Conservation (phyloP, 2,113 vertebrate species). For the Macheiramphus alcinus region DNA sequence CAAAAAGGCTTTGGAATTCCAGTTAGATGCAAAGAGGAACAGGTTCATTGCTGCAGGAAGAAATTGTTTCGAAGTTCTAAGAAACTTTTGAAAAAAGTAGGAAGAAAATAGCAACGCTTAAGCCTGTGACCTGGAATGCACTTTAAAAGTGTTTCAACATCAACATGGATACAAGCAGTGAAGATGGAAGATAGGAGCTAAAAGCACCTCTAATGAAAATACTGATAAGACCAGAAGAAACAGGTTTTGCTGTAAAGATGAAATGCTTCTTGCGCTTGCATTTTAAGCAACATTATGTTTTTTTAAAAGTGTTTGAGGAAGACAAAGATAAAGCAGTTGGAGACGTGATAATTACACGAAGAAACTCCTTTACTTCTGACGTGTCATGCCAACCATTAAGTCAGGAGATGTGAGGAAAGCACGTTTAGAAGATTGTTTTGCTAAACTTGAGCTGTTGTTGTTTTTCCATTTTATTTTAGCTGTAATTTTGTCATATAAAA, state of each 20-base stretch:
- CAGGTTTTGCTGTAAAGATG: background rate
- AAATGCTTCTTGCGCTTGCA: background rate
- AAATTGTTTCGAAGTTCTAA: background rate
- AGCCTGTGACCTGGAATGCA: background rate
- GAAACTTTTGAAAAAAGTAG: background rate
- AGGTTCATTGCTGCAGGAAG: background rate
- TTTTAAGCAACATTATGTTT: background rate
- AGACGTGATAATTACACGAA: background rate
- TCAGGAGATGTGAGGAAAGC: background rate
- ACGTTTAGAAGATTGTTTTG: background rate
- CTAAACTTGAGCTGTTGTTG: background rate
- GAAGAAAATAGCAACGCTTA: background rate
- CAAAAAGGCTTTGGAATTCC: slow-evolving; percentile 12
- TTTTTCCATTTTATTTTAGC: background rate
- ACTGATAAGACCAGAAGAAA: background rate
- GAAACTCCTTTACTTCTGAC: background rate
- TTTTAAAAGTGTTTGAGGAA: background rate
- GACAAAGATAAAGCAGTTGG: background rate
- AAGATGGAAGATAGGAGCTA: background rate
- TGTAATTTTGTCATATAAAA: background rate
- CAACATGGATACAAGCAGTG: background rate
- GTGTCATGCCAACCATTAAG: background rate
- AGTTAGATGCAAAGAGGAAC: background rate
- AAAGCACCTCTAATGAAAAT: background rate
- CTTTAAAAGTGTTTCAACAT: background rate